Evolutionary conservation across 2,888 invertebrate species (phyloP).

Genomic region (Stomorhina lunata): DNA sequence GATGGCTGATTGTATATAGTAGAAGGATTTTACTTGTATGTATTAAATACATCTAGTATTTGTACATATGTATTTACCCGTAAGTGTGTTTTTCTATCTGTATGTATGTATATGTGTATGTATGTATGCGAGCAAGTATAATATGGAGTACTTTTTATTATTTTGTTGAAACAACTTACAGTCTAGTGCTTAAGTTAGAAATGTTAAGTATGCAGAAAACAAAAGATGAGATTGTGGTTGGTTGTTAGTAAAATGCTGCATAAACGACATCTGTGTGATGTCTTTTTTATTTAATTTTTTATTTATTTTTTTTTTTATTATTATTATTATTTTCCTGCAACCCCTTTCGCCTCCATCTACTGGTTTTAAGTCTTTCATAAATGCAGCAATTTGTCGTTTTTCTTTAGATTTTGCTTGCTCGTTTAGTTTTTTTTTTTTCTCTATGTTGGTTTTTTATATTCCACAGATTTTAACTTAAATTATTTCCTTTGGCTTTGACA

Average conservation of each 20-base stretch:
- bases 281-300: not conserved
- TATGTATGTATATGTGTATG: not conserved
- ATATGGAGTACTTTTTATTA: not conserved
- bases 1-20: no score
- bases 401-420: constrained; percentile 10
- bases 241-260: constrained; percentile 46
- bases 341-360: not conserved
- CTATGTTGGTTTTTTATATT: constrained; percentile 16
- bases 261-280: constrained; percentile 46
- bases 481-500: constrained; percentile 48
- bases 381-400: constrained; percentile 47
- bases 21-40: no score
- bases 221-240: constrained; percentile 40
- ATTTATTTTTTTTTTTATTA: not conserved
- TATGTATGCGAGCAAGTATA: not conserved
- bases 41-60: no score
- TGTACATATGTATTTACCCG: no score
- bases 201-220: constrained; percentile 41
- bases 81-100: no score
- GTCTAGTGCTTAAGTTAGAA: constrained; percentile 52
- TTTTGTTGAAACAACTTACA: constrained; percentile 39
- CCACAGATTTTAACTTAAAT: constrained; percentile 45
- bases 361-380: not conserved
- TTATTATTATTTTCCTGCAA: no score
- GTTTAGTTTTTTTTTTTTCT: not conserved